Evolutionary conservation across 2,113 vertebrate genomes (phyloP), one percentile per base, ranked within the genome.

Genomic region (Rynchops niger): DNA sequence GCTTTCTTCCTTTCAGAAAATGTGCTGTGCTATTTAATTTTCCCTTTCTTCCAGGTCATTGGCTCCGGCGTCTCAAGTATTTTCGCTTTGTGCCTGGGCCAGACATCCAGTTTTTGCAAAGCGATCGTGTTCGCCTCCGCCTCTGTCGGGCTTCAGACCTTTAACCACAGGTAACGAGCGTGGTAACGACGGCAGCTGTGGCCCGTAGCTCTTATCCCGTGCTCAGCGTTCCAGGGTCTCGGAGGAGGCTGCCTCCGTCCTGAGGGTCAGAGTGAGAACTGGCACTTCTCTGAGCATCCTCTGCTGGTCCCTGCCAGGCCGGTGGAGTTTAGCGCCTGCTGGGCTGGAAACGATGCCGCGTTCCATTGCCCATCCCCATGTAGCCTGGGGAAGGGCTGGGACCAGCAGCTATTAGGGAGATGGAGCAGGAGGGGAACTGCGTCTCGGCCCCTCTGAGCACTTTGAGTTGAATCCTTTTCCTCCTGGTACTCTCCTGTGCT

Each of bases 41-140:
- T 73, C 30, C 45, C 19, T 70, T 55, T 73, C 78, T 86, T 36
- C 50, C 96, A 99, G 99, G 98, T 99, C 94, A 97, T 99, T 82
- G 99, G 99, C 50, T 99, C 99, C 36, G 99, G 99, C 1, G 96
- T 99, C 67, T 99, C 99, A 8, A 99, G 99, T 78, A 25, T 99
- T 56, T 99, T 99, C 30, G 98, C 98, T 53, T 96, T 99, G 86
- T 98, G 98, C 69, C 97, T 99, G 69, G 99, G 99, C 70, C 98
- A 99, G 70, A 99, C 98, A 34, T 98, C 96, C 25, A 99, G 98
- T 65, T 99, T 99, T 82, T 97, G 98, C 77, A 98, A 97, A 92
- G 99, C 99, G 3, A 95, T 99, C 23, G 97, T 98, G 79, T 99
- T 99, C 9, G 99, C 99, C 20, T 99, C 99, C 0, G 98, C 98